Evolutionary conservation across 2,888 invertebrate genomes (phyloP).

Genomic region (Timema podura): DNA sequence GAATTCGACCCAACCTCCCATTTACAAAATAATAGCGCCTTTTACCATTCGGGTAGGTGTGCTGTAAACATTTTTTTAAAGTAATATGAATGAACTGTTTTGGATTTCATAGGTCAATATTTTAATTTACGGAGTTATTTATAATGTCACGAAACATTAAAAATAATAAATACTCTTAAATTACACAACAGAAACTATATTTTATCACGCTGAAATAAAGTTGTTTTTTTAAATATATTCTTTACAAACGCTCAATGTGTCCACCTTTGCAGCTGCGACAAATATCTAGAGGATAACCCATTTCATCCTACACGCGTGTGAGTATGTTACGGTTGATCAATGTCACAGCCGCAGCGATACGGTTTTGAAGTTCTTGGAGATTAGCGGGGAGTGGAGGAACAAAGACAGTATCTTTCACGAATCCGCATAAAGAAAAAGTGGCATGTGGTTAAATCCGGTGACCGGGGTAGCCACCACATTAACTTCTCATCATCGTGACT

Average conservation of each 20-base stretch:
- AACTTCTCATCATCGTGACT: background rate
- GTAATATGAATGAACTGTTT: no score
- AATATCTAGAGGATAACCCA: conserved; percentile 5
- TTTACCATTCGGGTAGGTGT: no score
- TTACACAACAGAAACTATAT: background rate
- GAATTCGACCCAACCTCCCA: conserved; percentile 11
- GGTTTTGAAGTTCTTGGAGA: background rate
- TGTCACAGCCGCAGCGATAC: background rate
- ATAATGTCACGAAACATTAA: background rate
- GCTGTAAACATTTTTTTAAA: no score
- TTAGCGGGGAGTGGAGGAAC: background rate
- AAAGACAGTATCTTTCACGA: background rate
- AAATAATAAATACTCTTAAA: background rate
- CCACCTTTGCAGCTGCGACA: background rate
- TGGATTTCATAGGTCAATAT: no score
- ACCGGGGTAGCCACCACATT: background rate
- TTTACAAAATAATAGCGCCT: no score
- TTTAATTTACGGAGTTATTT: background rate
- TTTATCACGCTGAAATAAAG: background rate
- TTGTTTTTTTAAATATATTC: background rate
- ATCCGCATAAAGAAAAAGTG: conserved; percentile 4
- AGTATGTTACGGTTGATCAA: background rate
- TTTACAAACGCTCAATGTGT: background rate
- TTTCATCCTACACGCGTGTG: background rate
- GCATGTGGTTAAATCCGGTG: background rate